Evolutionary conservation across 2,888 invertebrate species (phyloP).

Genomic region (Platycheirus rosarum): DNA sequence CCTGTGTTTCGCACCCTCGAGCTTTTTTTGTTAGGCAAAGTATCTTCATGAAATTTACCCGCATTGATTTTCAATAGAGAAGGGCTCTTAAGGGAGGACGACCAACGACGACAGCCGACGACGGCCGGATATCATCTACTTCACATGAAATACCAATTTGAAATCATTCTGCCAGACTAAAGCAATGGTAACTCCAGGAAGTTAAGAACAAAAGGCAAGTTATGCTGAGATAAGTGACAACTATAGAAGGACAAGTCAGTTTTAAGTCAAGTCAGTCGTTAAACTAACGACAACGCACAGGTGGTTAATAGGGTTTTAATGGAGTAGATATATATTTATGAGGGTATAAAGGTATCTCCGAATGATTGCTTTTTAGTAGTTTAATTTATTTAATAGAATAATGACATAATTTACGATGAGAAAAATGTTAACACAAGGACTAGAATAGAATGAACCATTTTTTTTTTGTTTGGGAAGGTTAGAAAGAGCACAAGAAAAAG

Average conservation of each 20-base stretch:
- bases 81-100: background rate
- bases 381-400: too few relatives aligned
- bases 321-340: background rate
- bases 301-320: conserved; percentile 23
- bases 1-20: conserved; percentile 25
- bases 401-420: too few relatives aligned
- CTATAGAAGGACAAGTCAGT: conserved; percentile 11
- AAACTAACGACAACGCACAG: conserved; percentile 1
- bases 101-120: too few relatives aligned
- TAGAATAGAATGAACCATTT: too few relatives aligned
- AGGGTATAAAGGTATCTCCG: too few relatives aligned
- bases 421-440: too few relatives aligned
- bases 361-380: too few relatives aligned
- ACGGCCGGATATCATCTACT: conserved; percentile 26
- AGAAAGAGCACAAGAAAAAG: too few relatives aligned
- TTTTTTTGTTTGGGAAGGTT: too few relatives aligned
- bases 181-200: conserved; percentile 9
- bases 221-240: conserved; percentile 20
- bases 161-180: conserved; percentile 21
- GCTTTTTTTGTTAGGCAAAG: conserved; percentile 15
- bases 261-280: background rate
- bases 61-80: conserved; percentile 21
- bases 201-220: conserved; percentile 22
- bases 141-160: conserved; percentile 37
- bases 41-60: conserved; percentile 32